phyloP scores from a whole-genome alignment of 2,888 invertebrate species.

The Athalia cordata region DNA sequence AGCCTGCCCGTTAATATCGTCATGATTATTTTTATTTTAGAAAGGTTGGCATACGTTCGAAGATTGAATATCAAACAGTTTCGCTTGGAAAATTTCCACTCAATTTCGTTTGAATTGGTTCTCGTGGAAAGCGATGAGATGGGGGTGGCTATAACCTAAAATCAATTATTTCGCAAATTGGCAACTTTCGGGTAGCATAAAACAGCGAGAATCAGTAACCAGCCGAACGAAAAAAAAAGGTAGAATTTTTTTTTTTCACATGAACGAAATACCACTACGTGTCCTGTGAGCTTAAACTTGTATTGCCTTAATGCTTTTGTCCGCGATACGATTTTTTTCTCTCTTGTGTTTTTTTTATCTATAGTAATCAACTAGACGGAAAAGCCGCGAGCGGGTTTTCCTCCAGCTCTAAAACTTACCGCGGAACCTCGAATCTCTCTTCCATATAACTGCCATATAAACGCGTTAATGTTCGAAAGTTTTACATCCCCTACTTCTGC shows the following conservation, averaged over 20 bases:
- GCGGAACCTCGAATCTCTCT: conserved; percentile 1
- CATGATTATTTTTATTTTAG: too few species aligned
- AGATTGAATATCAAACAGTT: conserved; percentile 30
- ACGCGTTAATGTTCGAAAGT: conserved; percentile 25
- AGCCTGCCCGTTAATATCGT: too few species aligned
- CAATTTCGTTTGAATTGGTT: conserved; percentile 34
- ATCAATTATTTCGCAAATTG: conserved; percentile 30
- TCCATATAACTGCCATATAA: conserved; percentile 30
- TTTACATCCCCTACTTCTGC: neutral
- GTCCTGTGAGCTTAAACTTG: conserved; percentile 24
- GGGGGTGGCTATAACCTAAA: conserved; percentile 17
- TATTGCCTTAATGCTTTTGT: conserved; percentile 24
- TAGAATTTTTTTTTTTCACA: neutral
- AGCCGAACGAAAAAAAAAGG: neutral
- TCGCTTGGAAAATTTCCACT: conserved; percentile 19
- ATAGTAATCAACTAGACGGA: conserved; percentile 9
- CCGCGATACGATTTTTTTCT: neutral
- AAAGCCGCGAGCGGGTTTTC: neutral
- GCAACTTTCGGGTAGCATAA: conserved; percentile 3
- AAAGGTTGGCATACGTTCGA: conserved; percentile 15
- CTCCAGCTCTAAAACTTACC: conserved; percentile 17
- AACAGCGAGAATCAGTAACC: conserved; percentile 5
- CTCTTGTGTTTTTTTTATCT: neutral
- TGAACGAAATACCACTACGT: neutral
- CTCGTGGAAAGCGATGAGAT: conserved; percentile 31